A percentile compares a stretch with the other conserved stretches of the same genome.
These are phyloP conservation scores for Pelmatolapia mariae DNA, from an alignment of 2,113 vertebrate species.

Conservation along the genomic window DNA sequence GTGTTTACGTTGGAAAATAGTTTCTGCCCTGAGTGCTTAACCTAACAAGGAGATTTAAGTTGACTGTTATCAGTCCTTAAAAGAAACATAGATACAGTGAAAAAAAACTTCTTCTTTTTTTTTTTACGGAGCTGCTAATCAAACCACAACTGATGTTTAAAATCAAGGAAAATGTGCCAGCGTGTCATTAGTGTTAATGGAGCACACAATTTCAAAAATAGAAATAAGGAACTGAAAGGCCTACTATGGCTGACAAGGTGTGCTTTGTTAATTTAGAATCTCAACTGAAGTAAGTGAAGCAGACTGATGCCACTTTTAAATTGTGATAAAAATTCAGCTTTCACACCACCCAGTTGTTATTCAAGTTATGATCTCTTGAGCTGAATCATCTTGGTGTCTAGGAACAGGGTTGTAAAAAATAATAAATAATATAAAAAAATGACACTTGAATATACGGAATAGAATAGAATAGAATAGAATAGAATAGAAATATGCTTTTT, in stretches of 20 bases:
- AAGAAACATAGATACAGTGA: neutral
- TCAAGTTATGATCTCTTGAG: neutral
- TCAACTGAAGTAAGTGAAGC: neutral
- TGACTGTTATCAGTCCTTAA: neutral
- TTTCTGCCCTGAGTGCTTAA: neutral
- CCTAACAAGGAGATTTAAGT: neutral
- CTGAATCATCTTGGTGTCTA: neutral
- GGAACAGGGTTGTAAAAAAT: neutral
- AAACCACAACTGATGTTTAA: neutral
- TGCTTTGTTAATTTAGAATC: neutral
- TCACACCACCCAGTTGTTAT: neutral
- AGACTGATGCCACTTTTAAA: neutral
- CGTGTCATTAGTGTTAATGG: neutral
- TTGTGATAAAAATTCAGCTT: neutral
- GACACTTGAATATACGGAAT: neutral
- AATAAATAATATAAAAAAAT: neutral
- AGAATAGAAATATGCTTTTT: neutral
- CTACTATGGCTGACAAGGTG: neutral
- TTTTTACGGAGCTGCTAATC: neutral
- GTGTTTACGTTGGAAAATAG: conserved; percentile 28
- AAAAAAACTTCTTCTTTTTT: neutral
- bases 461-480: neutral
- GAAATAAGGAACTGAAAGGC: neutral
- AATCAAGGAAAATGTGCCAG: neutral
- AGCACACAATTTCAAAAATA: neutral